phyloP scores from a whole-genome alignment of 2,113 vertebrate genomes.

The Probosciger aterrimus region DNA sequence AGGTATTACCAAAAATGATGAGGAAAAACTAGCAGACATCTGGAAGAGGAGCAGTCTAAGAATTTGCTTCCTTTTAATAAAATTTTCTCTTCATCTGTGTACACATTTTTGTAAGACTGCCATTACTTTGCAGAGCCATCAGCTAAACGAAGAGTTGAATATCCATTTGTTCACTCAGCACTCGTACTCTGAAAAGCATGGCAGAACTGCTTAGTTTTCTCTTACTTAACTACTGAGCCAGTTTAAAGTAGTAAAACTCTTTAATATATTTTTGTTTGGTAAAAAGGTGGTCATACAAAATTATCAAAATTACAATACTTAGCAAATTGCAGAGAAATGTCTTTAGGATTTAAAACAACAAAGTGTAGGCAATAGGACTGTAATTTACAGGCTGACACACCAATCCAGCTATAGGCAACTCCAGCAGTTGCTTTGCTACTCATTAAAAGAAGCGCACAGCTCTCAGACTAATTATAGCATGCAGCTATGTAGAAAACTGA shows the following conservation, averaged over 20 bases:
- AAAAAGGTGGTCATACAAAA: background rate
- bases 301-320: slow-evolving; percentile 27
- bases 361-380: background rate
- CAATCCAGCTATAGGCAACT: background rate
- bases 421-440: slow-evolving; percentile 3
- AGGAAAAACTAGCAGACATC: background rate
- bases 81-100: background rate
- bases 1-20: background rate
- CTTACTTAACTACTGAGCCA: background rate
- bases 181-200: background rate
- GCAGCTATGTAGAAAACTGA: background rate
- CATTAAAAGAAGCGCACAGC: slow-evolving; percentile 31
- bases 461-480: slow-evolving; percentile 36
- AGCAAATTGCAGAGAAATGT: background rate
- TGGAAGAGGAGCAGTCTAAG: background rate
- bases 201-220: background rate
- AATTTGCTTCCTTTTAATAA: background rate
- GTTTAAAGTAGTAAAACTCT: background rate
- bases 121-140: background rate
- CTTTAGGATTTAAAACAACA: background rate
- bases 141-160: background rate
- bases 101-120: background rate
- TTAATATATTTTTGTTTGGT: background rate
- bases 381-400: slow-evolving; percentile 9
- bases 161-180: background rate